Evolutionary conservation across 2,797 vertebrate genomes (phyloP), one percentile per base, ranked within the genome.

Genomic region (Hydrolagus colliei): DNA sequence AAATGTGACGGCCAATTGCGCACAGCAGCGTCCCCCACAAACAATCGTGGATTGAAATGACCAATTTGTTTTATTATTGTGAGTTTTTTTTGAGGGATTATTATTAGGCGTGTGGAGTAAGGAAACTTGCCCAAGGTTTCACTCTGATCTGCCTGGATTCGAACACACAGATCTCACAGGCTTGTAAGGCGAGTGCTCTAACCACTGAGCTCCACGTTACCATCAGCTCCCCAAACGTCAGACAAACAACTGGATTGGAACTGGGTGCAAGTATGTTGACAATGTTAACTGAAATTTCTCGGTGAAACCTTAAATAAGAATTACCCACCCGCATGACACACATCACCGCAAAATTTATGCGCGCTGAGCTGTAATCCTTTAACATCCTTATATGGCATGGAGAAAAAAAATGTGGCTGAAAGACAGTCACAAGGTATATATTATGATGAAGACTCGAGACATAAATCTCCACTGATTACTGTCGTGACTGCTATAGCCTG

Each of bases 261-360:
- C 79, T 68, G 63, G 9, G 71, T 67, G 32, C 65, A 80, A 84
- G 68, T 82, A 82, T 82, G 65, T 82, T 82, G 67, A 82, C 62
- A 82, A 82, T 65, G 65, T 82, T 14, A 27, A 27, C 62, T 67
- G 68, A 84, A 84, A 84, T 84, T 82, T 67, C 32, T 13, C 41
- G 41, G n/a, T n/a, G 14, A 84, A 84, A 68, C 65, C 79, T 84
- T 32, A 67, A 84, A 71, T 63, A 71, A 84, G 79, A 71, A 84
- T 68, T 84, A 68, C 79, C 79, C 79, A 84, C 65, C 79, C 79
- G 71, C 79, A 71, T 52, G 41, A 52, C 41, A 52, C 6, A 52
- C 41, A 84, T 9, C 7, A 68, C 65, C 68, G n/a, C 18, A 71
- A 71, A 71, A 68, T 35, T 20, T 61, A 71, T 41, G 41, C 41